phyloP scores from a whole-genome alignment of 2,113 vertebrate genomes.

The Marcusenius ussheri region DNA sequence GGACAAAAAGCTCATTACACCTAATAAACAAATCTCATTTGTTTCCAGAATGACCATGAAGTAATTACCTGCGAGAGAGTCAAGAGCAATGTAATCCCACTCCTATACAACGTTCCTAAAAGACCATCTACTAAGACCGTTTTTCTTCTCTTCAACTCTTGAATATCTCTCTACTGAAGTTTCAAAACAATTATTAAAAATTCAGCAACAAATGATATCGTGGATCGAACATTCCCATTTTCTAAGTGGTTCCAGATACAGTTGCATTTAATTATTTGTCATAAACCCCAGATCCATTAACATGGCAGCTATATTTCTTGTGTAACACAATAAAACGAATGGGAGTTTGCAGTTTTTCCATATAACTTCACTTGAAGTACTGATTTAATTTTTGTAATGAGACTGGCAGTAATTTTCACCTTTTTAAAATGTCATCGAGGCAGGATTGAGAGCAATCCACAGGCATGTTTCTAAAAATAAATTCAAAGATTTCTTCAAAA shows the following conservation, averaged over 20 bases:
- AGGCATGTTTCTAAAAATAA: not conserved
- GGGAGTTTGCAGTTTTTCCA: not conserved
- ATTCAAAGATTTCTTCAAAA: not conserved
- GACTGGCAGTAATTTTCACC: not conserved
- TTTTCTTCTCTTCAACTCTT: not conserved
- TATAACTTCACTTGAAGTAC: not conserved
- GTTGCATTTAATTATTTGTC: not conserved
- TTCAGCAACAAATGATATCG: not conserved
- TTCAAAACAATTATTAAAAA: not conserved
- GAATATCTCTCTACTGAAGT: not conserved
- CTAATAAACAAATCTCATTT: constrained; percentile 65
- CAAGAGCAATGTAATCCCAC: constrained; percentile 42
- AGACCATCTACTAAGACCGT: constrained; percentile 12
- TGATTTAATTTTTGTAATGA: not conserved
- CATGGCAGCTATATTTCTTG: not conserved
- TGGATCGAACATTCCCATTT: not conserved
- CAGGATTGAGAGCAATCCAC: not conserved
- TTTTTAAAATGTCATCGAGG: constrained; percentile 5
- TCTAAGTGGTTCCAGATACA: not conserved
- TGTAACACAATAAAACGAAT: not conserved
- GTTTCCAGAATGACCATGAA: constrained; percentile 23
- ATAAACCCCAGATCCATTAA: not conserved
- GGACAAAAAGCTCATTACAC: constrained; percentile 63
- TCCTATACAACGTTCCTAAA: constrained; percentile 41
- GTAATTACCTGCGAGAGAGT: constrained; percentile 35